Evolutionary conservation across 2,888 invertebrate species (phyloP).

Genomic region (Coelinius sp.): DNA sequence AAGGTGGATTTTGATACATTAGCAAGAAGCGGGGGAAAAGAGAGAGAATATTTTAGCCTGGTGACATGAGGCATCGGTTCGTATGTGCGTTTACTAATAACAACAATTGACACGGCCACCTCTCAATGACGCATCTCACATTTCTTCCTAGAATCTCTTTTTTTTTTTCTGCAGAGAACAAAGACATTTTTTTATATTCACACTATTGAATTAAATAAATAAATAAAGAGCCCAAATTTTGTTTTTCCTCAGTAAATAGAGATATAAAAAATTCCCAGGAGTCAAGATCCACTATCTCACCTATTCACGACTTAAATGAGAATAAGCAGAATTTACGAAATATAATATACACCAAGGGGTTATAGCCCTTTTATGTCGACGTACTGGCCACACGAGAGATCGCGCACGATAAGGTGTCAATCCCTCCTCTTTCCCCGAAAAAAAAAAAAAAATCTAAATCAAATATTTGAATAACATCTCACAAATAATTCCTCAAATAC

Average conservation of each 20-base stretch:
- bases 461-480: neutral
- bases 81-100: slow-evolving; percentile 30
- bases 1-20: slow-evolving; percentile 38
- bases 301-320: slow-evolving; percentile 25
- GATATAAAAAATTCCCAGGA: slow-evolving; percentile 29
- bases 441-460: neutral
- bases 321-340: slow-evolving; percentile 59
- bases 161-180: slow-evolving; percentile 24
- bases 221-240: no score
- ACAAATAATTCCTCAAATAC: neutral
- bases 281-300: slow-evolving; percentile 22
- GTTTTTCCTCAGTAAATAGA: neutral
- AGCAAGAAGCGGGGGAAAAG: slow-evolving; percentile 50
- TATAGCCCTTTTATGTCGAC: slow-evolving; percentile 55
- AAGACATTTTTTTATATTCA: neutral
- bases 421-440: neutral
- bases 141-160: slow-evolving; percentile 50
- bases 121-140: slow-evolving; percentile 47
- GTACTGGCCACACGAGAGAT: slow-evolving; percentile 44
- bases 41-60: neutral
- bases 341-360: slow-evolving; percentile 59
- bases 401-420: slow-evolving; percentile 57
- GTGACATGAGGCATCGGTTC: slow-evolving; percentile 27
- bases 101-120: slow-evolving; percentile 5
- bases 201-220: no score